phyloP scores from a whole-genome alignment of 1,140 invertebrate species.

The Charaxes varanes region DNA sequence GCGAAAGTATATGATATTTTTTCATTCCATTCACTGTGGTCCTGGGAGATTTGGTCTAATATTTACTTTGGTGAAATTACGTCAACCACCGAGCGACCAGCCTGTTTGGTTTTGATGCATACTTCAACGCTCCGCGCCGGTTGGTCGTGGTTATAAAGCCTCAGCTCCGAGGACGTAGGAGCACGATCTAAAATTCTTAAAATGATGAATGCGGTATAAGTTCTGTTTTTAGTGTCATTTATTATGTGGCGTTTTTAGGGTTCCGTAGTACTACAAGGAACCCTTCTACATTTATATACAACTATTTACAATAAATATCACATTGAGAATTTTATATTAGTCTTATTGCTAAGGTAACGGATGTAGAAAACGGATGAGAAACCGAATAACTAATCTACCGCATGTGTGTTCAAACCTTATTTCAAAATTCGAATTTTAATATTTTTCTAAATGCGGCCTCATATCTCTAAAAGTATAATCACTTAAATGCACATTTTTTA shows the following conservation, averaged over 20 bases:
- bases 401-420: no score
- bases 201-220: constrained; percentile 12
- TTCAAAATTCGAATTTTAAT: no score
- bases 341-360: no score
- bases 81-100: constrained; percentile 44
- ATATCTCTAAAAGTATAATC: no score
- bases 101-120: constrained; percentile 69
- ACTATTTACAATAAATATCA: no score
- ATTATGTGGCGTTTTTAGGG: background rate
- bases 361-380: no score
- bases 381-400: no score
- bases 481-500: no score
- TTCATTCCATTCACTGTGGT: constrained; percentile 43
- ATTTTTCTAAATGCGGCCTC: no score
- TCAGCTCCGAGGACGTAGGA: constrained; percentile 23
- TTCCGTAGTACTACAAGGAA: no score
- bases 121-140: constrained; percentile 43
- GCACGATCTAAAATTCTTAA: constrained; percentile 16
- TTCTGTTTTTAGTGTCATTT: constrained; percentile 9
- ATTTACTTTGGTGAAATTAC: constrained; percentile 64
- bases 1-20: constrained; percentile 32
- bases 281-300: no score
- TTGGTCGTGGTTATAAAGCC: constrained; percentile 41
- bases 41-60: constrained; percentile 57
- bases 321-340: no score